Base-by-base conservation (phyloP, 1,140 invertebrate species). In the Macrotrachela quadricornifera region DNA sequence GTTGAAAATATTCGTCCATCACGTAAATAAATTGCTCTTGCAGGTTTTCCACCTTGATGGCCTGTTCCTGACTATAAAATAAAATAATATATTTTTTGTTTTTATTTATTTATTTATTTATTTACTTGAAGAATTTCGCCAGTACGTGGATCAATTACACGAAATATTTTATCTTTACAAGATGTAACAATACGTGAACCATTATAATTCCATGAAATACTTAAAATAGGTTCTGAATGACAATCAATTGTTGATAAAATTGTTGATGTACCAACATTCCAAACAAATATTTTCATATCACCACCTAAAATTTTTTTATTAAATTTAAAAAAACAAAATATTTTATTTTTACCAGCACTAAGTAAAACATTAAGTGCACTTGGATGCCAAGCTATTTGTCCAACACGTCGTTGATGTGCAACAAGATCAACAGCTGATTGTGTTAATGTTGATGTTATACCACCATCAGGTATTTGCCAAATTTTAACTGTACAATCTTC, bases 401-500 rank as follows among this genome's bases (percentile, higher is more conserved):
- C 87, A 2, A 96, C 91, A 61, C 90, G 75, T 49, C 88, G 76
- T 71, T 96, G 87, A 74, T 99, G 92, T 59, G 80, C 58, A 6
- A 51, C 78, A 47, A 99, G 72, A 69, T 96, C 90, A 6, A 92
- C 88, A 11, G 96, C 80, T 1, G 90, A 83, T 59, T 96, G 88
- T 1, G 83, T 85, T 17, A 95, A 74, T 11, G 85, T 88, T 46
- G 46, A 82, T 1, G 77, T 77, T 10, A 78, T 61, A 8, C 91
- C 90, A 36, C 80, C 78, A 63, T 97, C 90, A 2, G 91, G 91
- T 64, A 97, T 94, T 71, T 94, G 84, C 90, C 90, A 95, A 44
- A 95, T 80, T 75, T 92, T 91, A 38, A 95, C 84, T 10, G 91
- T 83, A 66, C 86, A 92, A 71, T 99, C 94, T 70, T 99, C 94